These are phyloP conservation scores for Sminthurinus aureus DNA, from an alignment of 2,888 invertebrate species.

Conservation along the genomic window DNA sequence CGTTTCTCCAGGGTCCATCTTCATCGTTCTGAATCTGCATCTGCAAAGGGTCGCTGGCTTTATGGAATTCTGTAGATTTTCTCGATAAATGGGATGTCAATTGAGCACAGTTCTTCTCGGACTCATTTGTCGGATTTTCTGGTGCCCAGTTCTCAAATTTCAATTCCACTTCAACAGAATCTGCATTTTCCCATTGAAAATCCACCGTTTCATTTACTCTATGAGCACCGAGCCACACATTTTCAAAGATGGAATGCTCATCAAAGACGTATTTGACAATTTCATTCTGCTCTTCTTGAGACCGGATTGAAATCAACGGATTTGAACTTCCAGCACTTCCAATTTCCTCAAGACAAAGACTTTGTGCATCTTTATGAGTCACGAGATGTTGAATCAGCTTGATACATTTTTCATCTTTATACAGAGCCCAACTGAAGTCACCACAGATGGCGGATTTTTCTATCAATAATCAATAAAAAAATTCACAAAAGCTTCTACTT, in stretches of 20 bases:
- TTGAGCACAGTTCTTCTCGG: slow-evolving; percentile 3
- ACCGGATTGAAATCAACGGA: neutral
- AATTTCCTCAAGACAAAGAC: neutral
- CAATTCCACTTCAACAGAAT: too few species aligned
- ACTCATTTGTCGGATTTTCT: neutral
- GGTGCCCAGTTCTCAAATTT: neutral
- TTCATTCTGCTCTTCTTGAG: neutral
- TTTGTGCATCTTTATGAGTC: neutral
- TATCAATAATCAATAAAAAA: too few species aligned
- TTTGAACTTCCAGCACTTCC: neutral
- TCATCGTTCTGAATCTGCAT: neutral
- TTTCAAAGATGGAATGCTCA: neutral
- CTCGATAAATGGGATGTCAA: neutral
- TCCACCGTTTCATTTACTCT: neutral
- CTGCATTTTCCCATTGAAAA: neutral
- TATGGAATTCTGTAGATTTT: neutral
- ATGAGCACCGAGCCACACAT: neutral
- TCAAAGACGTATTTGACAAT: neutral
- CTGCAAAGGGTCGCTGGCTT: too few species aligned
- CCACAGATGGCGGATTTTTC: neutral
- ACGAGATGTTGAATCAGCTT: neutral
- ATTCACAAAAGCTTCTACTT: too few species aligned
- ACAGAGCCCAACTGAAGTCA: neutral
- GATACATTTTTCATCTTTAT: slow-evolving; percentile 4
- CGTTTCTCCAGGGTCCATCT: neutral